Conservation (phyloP, 2,113 vertebrate species). For the Passer domesticus region DNA sequence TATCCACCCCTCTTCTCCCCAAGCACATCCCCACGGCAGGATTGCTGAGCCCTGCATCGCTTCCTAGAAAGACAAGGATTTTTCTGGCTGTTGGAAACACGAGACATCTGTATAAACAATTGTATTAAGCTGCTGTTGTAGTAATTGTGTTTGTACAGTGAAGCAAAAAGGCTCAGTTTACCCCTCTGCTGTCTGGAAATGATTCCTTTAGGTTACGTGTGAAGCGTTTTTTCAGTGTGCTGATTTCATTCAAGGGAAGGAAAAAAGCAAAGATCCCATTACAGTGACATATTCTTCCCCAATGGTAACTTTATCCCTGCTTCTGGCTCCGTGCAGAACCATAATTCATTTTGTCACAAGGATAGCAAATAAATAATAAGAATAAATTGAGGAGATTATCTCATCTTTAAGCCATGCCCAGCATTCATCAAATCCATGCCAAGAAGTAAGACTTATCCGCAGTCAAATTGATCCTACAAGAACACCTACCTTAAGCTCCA, state of each 20-base stretch:
- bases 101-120: constrained; percentile 41
- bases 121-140: constrained; percentile 31
- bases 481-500: constrained; percentile 28
- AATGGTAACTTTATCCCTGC: constrained; percentile 53
- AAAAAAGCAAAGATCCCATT: background rate
- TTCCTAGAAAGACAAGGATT: background rate
- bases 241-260: constrained; percentile 33
- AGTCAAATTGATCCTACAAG: constrained; percentile 37
- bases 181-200: constrained; percentile 44
- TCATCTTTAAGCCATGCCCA: constrained; percentile 61
- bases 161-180: constrained; percentile 57
- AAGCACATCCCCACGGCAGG: accelerated
- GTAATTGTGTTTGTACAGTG: constrained; percentile 60
- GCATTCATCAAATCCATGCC: constrained; percentile 50
- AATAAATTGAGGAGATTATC: constrained; percentile 69
- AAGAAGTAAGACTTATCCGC: constrained; percentile 9
- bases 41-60: accelerated
- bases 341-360: constrained; percentile 66
- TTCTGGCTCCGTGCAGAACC: constrained; percentile 36
- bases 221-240: background rate
- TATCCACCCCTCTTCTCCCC: background rate
- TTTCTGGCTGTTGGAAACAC: background rate
- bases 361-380: constrained; percentile 68
- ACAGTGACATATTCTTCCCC: constrained; percentile 63
- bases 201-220: constrained; percentile 56